Base-by-base conservation (phyloP, 30 jellyfish, hydroid and myxozoan genomes). In the Chrysaora quinquecirrha region DNA sequence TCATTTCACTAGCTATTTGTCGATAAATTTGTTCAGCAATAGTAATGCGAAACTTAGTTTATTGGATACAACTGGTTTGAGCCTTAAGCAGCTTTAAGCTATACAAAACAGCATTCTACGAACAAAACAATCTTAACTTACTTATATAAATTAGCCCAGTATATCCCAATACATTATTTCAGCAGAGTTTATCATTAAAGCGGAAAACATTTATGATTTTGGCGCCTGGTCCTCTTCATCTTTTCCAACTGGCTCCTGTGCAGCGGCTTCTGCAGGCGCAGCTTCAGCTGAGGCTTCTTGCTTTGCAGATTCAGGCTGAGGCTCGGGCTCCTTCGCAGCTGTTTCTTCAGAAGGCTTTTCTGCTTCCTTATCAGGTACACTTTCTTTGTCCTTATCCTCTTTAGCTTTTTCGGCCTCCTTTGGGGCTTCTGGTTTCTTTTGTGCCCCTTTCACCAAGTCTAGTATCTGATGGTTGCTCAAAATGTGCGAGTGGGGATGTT, bases 401-500 rank as follows among this genome's bases (percentile, higher is more conserved):
- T 47, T 24, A 2, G 27, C 80, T 0, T 28, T 28, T 34, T 3
- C 65, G 29, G 50, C 87, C n/a, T 22, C 76, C 87, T 52, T 75
- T 23, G 25, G 47, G 3, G 38, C 50, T 1, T 11, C 75, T 60
- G 34, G 64, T 27, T 63, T 34, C 30, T 70, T 48, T 0, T 3
- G 63, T 21, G 34, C 11, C 27, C 61, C 85, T 24, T 60, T 82
- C 23, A 50, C 92, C 71, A 82, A 66, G 34, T 69, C 92, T 20
- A 68, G 27, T 1, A 82, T 69, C 64, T 82, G 79, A 19, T 54
- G 74, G 27, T 82, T 82, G 61, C 31, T 58, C 54, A 82, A 62
- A n/a, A 82, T 56, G 46, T 35, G 92, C 0, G 79, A 69, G 33
- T 52, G 61, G 32, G 73, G 80, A 7, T 60, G 49, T 0, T 58